phyloP scores from a whole-genome alignment of 2,113 vertebrate species.

The Deroptyus accipitrinus region DNA sequence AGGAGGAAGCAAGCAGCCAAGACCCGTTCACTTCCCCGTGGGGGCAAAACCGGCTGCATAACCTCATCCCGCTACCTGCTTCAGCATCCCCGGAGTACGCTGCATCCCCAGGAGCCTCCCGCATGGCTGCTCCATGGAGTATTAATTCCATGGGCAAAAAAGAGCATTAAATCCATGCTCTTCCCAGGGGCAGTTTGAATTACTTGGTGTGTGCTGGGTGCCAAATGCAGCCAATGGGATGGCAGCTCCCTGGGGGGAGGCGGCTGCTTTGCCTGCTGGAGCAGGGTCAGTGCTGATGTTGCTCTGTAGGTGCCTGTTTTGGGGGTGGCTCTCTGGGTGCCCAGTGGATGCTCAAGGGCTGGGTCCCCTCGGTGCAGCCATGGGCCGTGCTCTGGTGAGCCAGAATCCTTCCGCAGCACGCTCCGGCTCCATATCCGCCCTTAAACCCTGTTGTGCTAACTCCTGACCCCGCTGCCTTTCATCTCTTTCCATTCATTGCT shows the following conservation, averaged over 20 bases:
- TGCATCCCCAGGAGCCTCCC: neutral
- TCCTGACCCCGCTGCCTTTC: neutral
- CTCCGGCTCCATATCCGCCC: rapidly evolving
- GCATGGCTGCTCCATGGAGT: neutral
- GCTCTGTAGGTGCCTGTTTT: neutral
- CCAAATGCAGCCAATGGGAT: rapidly evolving
- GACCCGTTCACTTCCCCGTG: rapidly evolving
- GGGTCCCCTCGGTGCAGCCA: neutral
- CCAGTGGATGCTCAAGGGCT: neutral
- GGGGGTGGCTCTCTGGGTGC: neutral
- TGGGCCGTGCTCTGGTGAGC: neutral
- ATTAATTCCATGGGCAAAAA: neutral
- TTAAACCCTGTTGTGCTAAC: neutral
- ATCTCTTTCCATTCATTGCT: neutral
- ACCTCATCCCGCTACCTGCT: neutral
- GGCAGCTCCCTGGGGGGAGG: neutral
- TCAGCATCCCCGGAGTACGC: rapidly evolving
- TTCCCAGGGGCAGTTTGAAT: neutral
- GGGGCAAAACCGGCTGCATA: neutral
- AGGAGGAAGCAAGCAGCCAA: neutral
- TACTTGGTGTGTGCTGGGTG: neutral
- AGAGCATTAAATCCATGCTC: neutral
- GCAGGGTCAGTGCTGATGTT: rapidly evolving
- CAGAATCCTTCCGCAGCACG: rapidly evolving
- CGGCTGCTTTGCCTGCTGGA: neutral